Percentiles rank a stretch among this genome's conserved stretches.
phyloP scores from a whole-genome alignment of 2,797 vertebrate species.

The Todus mexicanus region DNA sequence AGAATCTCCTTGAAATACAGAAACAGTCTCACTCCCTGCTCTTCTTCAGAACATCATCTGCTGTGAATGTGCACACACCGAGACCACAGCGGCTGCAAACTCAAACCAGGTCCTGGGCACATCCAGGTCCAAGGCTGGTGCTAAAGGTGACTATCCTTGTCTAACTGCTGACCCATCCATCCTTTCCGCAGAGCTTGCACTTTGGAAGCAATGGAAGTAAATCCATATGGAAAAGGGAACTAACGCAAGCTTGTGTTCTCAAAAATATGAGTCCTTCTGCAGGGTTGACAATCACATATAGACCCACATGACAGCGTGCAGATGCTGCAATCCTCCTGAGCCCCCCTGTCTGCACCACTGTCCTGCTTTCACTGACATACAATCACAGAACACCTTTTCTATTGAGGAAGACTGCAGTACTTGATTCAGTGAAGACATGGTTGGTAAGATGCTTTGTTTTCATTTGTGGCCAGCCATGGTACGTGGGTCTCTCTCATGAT shows the following conservation, averaged over 20 bases:
- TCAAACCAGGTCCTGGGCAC: fast-evolving
- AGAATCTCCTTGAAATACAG: neutral
- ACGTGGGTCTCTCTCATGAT: neutral
- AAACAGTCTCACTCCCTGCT: neutral
- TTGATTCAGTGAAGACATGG: neutral
- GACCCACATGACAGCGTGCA: fast-evolving
- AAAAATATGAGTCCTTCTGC: neutral
- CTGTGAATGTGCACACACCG: neutral
- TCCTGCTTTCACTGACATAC: neutral
- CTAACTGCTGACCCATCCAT: neutral
- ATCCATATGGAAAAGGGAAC: neutral
- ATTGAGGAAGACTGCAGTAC: neutral
- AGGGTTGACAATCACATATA: neutral
- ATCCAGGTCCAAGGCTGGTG: neutral
- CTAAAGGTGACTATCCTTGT: neutral
- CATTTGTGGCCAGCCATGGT: too few species aligned
- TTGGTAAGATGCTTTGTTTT: neutral
- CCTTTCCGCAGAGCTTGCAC: neutral
- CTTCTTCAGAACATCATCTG: neutral
- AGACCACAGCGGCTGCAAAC: neutral
- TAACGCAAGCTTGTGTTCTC: neutral
- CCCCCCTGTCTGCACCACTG: neutral
- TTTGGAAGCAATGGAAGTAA: neutral
- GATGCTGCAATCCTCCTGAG: neutral
- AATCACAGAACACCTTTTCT: neutral